Evolutionary conservation across 2,888 invertebrate genomes (phyloP).

Genomic region (Lampropteryx suffumata): DNA sequence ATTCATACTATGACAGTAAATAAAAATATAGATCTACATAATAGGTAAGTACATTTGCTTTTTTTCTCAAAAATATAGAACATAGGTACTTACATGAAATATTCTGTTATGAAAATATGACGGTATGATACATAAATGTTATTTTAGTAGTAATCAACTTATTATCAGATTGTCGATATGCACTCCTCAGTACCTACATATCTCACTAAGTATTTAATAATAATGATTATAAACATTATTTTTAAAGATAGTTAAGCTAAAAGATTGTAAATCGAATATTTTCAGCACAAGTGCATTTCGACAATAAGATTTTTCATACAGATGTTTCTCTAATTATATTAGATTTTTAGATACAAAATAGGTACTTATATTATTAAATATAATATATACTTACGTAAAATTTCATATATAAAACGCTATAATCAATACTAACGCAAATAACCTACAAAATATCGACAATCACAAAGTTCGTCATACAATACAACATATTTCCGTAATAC

Average conservation of each 20-base stretch:
- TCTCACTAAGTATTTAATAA: no score
- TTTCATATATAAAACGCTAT: conserved; percentile 56
- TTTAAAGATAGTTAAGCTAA: no score
- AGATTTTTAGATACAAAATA: conserved; percentile 35
- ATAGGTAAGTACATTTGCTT: conserved; percentile 17
- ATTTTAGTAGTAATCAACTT: conserved; percentile 25
- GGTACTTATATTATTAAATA: conserved; percentile 33
- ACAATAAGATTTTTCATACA: conserved; percentile 42
- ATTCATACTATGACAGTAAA: conserved; percentile 30
- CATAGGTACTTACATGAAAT: conserved; percentile 22
- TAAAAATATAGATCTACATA: conserved; percentile 28
- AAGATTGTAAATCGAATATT: background rate
- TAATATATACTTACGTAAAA: conserved; percentile 37
- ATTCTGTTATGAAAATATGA: conserved; percentile 36
- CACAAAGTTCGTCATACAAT: conserved; percentile 61
- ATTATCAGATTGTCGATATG: conserved; percentile 34
- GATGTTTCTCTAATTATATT: conserved; percentile 33
- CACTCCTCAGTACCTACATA: no score
- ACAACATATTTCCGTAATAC: conserved; percentile 51
- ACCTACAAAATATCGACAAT: conserved; percentile 65
- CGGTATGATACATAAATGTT: conserved; percentile 27
- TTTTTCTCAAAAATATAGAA: conserved; percentile 28
- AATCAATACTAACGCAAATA: conserved; percentile 60
- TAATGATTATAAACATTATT: no score
- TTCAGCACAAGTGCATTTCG: conserved; percentile 33